phyloP scores from a whole-genome alignment of 2,797 vertebrate species.

The Dicrostonyx torquatus region DNA sequence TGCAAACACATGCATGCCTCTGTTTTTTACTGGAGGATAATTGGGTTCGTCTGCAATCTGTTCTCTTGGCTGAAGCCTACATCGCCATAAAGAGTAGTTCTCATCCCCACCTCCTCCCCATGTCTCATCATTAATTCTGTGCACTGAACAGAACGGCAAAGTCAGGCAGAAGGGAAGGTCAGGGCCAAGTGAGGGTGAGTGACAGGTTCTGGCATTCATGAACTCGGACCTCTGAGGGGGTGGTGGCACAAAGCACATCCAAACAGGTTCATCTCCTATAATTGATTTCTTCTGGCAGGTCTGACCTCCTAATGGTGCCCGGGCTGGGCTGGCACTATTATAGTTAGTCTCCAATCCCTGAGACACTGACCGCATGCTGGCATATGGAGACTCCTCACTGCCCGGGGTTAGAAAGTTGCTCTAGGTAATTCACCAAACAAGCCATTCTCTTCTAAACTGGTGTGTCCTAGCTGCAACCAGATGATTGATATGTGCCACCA shows the following conservation, averaged over 20 bases:
- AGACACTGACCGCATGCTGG: slow-evolving; percentile 57
- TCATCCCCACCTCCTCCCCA: slow-evolving; percentile 35
- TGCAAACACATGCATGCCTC: not conserved
- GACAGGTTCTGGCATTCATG: slow-evolving; percentile 62
- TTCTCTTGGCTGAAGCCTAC: slow-evolving; percentile 73
- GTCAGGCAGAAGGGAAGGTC: not conserved
- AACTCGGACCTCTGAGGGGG: slow-evolving; percentile 39
- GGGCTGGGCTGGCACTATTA: slow-evolving; percentile 52
- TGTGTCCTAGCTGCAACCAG: not conserved
- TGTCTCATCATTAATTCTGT: slow-evolving; percentile 54
- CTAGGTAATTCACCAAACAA: slow-evolving; percentile 45
- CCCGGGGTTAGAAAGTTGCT: slow-evolving; percentile 51
- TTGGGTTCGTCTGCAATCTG: slow-evolving; percentile 78
- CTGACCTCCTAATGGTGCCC: slow-evolving; percentile 68
- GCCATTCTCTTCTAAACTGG: not conserved
- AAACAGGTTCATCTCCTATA: slow-evolving; percentile 69
- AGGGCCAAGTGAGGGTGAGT: slow-evolving; percentile 52
- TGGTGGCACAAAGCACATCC: not conserved
- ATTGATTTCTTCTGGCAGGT: slow-evolving; percentile 80
- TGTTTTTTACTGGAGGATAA: slow-evolving; percentile 77
- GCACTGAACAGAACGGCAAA: slow-evolving; percentile 20
- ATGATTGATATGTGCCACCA: not conserved
- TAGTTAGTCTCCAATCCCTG: slow-evolving; percentile 64
- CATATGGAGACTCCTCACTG: slow-evolving; percentile 21
- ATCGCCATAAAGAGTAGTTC: slow-evolving; percentile 41